phyloP scores from a whole-genome alignment of 2,888 invertebrate species.

The Nemotelus pantherinus region DNA sequence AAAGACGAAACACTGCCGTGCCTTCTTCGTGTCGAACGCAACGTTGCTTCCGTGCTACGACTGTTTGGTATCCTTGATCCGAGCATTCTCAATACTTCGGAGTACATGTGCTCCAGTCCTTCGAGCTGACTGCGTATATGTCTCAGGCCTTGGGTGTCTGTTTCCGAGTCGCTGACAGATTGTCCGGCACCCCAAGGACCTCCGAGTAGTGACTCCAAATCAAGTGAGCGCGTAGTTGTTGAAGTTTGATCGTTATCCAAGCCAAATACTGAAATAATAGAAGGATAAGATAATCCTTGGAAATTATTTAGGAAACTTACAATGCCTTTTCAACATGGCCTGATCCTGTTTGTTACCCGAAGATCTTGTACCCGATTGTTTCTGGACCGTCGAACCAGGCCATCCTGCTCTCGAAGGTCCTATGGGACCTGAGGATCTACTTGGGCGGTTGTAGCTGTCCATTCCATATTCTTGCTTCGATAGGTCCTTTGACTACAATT shows the following conservation, averaged over 20 bases:
- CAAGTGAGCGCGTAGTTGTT: constrained; percentile 79
- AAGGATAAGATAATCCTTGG: not conserved
- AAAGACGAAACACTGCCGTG: constrained; percentile 86
- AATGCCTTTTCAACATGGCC: constrained; percentile 53
- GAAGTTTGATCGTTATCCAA: constrained; percentile 81
- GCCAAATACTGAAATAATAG: constrained; percentile 70
- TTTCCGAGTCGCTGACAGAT: constrained; percentile 75
- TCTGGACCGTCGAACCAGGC: constrained; percentile 53
- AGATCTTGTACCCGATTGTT: constrained; percentile 47
- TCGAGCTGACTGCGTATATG: constrained; percentile 83
- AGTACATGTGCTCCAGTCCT: constrained; percentile 85
- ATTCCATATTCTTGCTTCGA: constrained; percentile 67
- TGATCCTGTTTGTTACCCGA: constrained; percentile 53
- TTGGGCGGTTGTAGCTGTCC: constrained; percentile 65
- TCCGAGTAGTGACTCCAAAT: constrained; percentile 82
- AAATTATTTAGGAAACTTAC: constrained; percentile 48
- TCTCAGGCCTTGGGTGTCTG: constrained; percentile 79
- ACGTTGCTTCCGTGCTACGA: constrained; percentile 45
- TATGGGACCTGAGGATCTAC: constrained; percentile 58
- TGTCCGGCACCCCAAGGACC: constrained; percentile 66
- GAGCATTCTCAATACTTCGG: constrained; percentile 68
- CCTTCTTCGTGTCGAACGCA: constrained; percentile 67
- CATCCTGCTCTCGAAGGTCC: constrained; percentile 54
- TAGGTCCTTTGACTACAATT: constrained; percentile 49
- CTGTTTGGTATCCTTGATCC: constrained; percentile 60